A percentile compares a stretch with the other conserved stretches of the same genome.
Conservation (phyloP, 37 sponge, comb jelly and placozoan genomes). For the Axinella damicornis region DNA sequence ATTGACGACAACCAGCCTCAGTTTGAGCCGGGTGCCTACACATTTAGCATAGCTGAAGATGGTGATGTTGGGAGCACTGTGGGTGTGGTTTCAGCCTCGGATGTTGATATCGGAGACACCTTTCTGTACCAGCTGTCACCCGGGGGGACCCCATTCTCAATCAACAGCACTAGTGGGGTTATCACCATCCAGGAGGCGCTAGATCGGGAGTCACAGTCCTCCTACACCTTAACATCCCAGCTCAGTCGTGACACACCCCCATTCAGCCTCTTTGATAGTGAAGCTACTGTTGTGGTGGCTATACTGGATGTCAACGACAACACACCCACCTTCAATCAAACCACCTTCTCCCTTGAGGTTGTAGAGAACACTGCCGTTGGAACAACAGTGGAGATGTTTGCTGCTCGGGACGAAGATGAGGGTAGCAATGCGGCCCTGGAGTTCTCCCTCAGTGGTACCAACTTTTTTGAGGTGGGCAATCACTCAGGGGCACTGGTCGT, state of each 20-base stretch:
- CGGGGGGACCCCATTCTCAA: conserved; percentile 15
- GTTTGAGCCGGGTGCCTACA: not conserved
- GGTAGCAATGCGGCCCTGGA: conserved; percentile 32
- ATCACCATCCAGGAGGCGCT: conserved; percentile 25
- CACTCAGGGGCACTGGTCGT: conserved; percentile 3
- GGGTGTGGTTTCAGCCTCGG: conserved; percentile 35
- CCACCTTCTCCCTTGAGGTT: not conserved
- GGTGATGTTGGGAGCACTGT: conserved; percentile 9
- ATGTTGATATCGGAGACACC: conserved; percentile 43
- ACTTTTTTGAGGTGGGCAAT: not conserved
- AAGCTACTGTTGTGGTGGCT: conserved; percentile 14
- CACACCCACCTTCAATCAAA: conserved; percentile 54
- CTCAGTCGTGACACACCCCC: conserved; percentile 23
- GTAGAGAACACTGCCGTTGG: conserved; percentile 21
- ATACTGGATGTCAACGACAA: conserved; percentile 82
- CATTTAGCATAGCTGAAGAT: conserved; percentile 23
- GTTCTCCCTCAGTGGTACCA: conserved; percentile 15
- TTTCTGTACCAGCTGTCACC: conserved; percentile 33
- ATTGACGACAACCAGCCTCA: conserved; percentile 48
- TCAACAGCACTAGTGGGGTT: conserved; percentile 31
- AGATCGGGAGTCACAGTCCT: conserved; percentile 32
- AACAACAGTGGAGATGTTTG: conserved; percentile 6
- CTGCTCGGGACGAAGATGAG: conserved; percentile 44
- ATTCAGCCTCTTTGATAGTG: conserved; percentile 33
- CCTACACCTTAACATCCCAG: conserved; percentile 29